These are phyloP conservation scores for Metridium senile DNA, from an alignment of 92 coral and sea anemone genomes.

Conservation along the genomic window DNA sequence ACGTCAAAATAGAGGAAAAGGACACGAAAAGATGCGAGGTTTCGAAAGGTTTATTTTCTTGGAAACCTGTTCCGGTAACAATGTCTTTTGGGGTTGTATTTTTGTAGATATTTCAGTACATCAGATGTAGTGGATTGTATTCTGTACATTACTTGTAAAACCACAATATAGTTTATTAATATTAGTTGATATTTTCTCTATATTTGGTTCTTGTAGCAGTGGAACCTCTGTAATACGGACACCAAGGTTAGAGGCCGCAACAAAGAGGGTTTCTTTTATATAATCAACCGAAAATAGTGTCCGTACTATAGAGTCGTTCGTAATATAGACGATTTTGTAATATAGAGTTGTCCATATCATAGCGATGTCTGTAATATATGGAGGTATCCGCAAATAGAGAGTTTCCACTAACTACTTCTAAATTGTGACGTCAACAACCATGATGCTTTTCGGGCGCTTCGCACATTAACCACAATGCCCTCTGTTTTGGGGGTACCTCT, in stretches of 20 bases:
- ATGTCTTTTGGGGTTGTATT: background rate
- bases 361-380: no score
- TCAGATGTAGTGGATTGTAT: conserved; percentile 2
- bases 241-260: background rate
- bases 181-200: background rate
- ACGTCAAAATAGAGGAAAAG: no score
- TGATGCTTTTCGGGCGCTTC: conserved; percentile 5
- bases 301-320: background rate
- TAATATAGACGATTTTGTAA: background rate
- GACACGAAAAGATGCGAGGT: no score
- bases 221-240: background rate
- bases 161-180: background rate
- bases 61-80: background rate
- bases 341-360: background rate
- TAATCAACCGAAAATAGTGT: background rate
- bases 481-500: no score
- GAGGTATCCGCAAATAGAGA: no score
- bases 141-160: conserved; percentile 13
- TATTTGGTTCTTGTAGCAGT: background rate
- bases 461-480: no score
- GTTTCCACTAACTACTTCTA: no score
- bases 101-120: conserved; percentile 5
- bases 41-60: background rate
- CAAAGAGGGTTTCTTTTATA: background rate
- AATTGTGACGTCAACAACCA: background rate